Base-by-base conservation (phyloP, 1,140 invertebrate genomes). In the Agrypnia vestita region DNA sequence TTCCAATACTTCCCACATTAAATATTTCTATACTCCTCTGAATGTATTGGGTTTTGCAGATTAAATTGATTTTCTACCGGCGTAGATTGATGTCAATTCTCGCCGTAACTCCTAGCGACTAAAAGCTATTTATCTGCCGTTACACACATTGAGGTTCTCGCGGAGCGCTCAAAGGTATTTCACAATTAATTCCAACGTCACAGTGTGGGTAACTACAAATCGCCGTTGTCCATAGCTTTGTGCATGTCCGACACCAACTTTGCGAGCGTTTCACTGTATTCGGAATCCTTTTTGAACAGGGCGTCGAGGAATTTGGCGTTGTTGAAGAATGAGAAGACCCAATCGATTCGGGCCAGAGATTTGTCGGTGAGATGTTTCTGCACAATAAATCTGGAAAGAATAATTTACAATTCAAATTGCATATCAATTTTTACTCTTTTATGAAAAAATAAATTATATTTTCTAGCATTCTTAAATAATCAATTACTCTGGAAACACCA, bases 311-410 rank as follows among this genome's bases (percentile, higher is more conserved):
- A 93, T 35, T 91, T 89, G 7, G 93, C 90, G 84, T 95, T 92
- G 17, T 89, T 90, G 84, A 97, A 95, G 86, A 96, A 97, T 77
- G 92, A 89, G 85, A 97, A 97, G 1, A 97, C 93, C 81, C 93
- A 92, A 81, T 97, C 95, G 82, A 97, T 94, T 35, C 96, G 91
- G n/a, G 91, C 89, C 56, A 95, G 87, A 0, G 96, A 96, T 86
- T 98, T 98, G 15, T 97, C 96, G 0, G 96, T 97, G 1, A 97
- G 90, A 86, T 98, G 96, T 43, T 92, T 91, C 80, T 91, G 91
- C 19, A 97, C 95, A 56, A 98, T 91, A 47, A 83, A 76, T 56
- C 82, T 83, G 76, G 44, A 55, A 61, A 67, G 17, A 17, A 55
- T 56, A 73, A 9, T 51, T 12, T 44, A 51, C 51, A 73, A 73